Percentiles rank a stretch among this genome's conserved stretches.
phyloP scores from a whole-genome alignment of 2,113 vertebrate genomes.

The Catharus bicknelli region DNA sequence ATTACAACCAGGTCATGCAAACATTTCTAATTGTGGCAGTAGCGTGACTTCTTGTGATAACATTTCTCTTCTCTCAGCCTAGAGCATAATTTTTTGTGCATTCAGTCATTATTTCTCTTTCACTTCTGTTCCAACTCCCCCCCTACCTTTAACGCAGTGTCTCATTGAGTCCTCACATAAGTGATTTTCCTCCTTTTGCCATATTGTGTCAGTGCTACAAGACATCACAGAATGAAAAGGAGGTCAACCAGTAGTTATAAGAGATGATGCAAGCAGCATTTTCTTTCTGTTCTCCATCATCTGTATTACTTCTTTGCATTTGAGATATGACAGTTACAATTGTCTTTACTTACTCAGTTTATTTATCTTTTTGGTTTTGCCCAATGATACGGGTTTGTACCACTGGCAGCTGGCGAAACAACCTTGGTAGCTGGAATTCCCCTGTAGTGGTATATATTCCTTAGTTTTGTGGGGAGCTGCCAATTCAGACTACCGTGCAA shows the following conservation, averaged over 20 bases:
- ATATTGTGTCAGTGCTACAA: neutral
- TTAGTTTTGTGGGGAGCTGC: neutral
- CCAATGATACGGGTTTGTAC: neutral
- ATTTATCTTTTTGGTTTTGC: neutral
- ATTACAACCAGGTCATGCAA: neutral
- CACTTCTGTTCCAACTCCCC: neutral
- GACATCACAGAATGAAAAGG: neutral
- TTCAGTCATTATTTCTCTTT: neutral
- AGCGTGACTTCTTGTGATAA: neutral
- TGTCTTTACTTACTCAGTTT: neutral
- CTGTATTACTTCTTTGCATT: neutral
- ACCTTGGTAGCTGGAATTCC: neutral
- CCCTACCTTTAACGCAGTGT: neutral
- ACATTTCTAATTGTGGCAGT: neutral
- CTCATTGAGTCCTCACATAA: neutral
- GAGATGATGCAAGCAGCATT: neutral
- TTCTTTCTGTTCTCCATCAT: neutral
- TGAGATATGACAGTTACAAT: neutral
- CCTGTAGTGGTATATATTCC: neutral
- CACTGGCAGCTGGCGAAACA: neutral
- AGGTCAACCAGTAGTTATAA: neutral
- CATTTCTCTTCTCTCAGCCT: neutral
- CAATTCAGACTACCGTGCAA: neutral
- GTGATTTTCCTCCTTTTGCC: neutral
- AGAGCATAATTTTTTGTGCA: neutral